Conservation (phyloP, 2,888 invertebrate genomes). For the Agrilus biguttatus region DNA sequence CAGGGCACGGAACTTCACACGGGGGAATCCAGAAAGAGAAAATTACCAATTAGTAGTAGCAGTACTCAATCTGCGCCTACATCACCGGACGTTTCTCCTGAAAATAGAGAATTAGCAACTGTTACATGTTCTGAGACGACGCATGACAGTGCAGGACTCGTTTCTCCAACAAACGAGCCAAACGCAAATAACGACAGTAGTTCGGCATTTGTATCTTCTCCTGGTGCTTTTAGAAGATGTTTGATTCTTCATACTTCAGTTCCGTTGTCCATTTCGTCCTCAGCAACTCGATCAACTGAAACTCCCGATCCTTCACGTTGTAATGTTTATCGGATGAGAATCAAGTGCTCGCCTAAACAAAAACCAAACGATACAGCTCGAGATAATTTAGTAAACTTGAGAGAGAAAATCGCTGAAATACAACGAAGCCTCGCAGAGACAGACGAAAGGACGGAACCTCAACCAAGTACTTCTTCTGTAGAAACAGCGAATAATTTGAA, state of each 20-base stretch:
- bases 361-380: not conserved
- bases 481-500: not conserved
- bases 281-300: too few relatives aligned
- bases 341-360: constrained; percentile 11
- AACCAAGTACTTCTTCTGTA: constrained; percentile 4
- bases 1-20: too few relatives aligned
- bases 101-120: too few relatives aligned
- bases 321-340: constrained; percentile 9
- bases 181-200: not conserved
- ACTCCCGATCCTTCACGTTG: too few relatives aligned
- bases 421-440: not conserved
- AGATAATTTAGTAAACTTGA: constrained; percentile 1
- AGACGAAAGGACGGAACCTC: not conserved
- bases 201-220: not conserved
- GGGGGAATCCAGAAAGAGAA: too few relatives aligned
- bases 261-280: too few relatives aligned
- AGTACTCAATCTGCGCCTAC: too few relatives aligned
- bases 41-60: too few relatives aligned
- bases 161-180: not conserved
- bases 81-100: too few relatives aligned
- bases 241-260: too few relatives aligned
- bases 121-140: not conserved
- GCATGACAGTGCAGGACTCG: not conserved
- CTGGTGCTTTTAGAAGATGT: too few relatives aligned
- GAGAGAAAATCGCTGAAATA: constrained; percentile 1